These are phyloP conservation scores for Heliconius erato DNA, from an alignment of 2,888 invertebrate genomes.

Conservation along the genomic window DNA sequence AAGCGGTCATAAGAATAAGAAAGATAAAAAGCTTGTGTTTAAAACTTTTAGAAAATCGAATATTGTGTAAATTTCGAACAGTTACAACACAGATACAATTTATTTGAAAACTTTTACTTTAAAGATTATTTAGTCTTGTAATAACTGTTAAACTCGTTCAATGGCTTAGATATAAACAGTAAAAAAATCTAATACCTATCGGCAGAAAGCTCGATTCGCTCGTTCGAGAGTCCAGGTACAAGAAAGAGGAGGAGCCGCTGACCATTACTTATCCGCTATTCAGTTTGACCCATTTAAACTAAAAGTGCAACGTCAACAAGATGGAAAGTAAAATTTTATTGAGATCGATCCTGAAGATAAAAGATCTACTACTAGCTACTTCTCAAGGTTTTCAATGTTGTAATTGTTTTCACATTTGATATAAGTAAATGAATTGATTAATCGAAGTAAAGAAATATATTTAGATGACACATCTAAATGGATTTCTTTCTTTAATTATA, in stretches of 20 bases:
- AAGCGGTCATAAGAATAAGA: too few species aligned
- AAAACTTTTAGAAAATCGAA: too few species aligned
- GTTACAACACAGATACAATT: too few species aligned
- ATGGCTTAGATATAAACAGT: background rate
- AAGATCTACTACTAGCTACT: background rate
- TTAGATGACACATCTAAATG: too few species aligned
- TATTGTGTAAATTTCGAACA: too few species aligned
- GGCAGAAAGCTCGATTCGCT: background rate
- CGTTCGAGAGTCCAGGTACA: conserved; percentile 25
- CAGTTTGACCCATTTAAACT: conserved; percentile 42
- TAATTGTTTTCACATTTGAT: too few species aligned
- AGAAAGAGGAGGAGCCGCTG: conserved; percentile 46
- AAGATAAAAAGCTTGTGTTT: too few species aligned
- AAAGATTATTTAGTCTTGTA: too few species aligned
- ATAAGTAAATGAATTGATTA: too few species aligned
- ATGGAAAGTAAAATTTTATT: conserved; percentile 41
- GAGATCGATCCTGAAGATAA: conserved; percentile 8
- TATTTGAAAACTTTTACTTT: background rate
- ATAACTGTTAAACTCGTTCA: background rate
- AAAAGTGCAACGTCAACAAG: conserved; percentile 47
- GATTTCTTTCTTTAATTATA: too few species aligned
- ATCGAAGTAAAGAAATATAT: too few species aligned
- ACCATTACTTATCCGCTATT: conserved; percentile 47
- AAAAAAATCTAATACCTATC: too few species aligned
- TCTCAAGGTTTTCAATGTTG: background rate